phyloP scores from a whole-genome alignment of 2,797 vertebrate species.

The Micromesistius poutassou region DNA sequence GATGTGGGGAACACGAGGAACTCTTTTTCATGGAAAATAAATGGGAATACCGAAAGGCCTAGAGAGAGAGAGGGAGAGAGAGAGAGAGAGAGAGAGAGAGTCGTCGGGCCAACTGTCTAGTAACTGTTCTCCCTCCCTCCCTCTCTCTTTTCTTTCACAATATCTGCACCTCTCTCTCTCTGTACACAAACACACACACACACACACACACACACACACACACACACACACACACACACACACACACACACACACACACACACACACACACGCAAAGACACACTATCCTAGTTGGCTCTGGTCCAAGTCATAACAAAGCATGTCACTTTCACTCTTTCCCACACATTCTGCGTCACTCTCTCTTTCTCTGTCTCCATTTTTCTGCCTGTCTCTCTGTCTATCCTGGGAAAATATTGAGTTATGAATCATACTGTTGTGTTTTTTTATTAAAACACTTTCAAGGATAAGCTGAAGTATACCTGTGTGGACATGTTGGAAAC shows the following conservation, averaged over 20 bases:
- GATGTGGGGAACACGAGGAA: too few relatives aligned
- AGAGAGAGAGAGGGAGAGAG: too few relatives aligned
- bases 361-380: slow-evolving; percentile 4
- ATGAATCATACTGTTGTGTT: neutral
- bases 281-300: neutral
- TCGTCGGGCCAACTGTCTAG: neutral
- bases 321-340: neutral
- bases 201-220: too few relatives aligned
- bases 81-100: too few relatives aligned
- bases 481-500: neutral
- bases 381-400: neutral
- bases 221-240: too few relatives aligned
- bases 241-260: neutral
- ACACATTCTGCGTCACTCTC: slow-evolving; percentile 3
- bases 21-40: too few relatives aligned
- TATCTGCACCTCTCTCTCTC: too few relatives aligned
- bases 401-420: neutral
- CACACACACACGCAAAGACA: neutral
- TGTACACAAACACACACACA: too few relatives aligned
- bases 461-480: neutral
- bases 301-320: neutral
- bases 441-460: neutral
- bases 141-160: neutral
- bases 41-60: too few relatives aligned
- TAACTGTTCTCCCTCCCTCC: neutral